phyloP scores from a whole-genome alignment of 2,797 vertebrate species.

The Leptodactylus fallax region DNA sequence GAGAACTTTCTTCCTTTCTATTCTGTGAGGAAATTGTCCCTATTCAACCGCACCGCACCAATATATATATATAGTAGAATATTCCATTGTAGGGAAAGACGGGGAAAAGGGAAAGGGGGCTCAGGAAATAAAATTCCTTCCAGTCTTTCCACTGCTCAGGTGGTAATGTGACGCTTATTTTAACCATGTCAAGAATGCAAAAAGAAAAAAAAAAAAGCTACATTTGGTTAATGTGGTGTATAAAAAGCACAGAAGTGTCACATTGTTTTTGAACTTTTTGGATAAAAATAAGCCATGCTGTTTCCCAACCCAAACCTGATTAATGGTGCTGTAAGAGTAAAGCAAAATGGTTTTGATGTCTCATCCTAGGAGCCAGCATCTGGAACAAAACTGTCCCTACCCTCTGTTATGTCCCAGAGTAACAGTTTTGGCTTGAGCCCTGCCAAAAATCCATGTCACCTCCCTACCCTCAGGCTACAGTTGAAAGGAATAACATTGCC shows the following conservation, averaged over 20 bases:
- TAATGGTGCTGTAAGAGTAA: too few species aligned
- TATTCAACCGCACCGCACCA: neutral
- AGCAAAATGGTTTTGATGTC: too few species aligned
- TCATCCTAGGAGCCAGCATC: neutral
- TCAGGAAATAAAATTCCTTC: slow-evolving; percentile 1
- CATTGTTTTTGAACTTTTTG: neutral
- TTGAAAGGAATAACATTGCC: too few species aligned
- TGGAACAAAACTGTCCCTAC: neutral
- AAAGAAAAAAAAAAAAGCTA: neutral
- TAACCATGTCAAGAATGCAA: neutral
- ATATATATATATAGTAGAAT: neutral
- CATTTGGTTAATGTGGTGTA: neutral
- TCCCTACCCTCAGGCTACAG: too few species aligned
- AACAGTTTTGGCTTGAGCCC: too few species aligned
- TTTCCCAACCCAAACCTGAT: too few species aligned
- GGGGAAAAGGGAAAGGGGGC: neutral
- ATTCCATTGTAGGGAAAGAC: neutral
- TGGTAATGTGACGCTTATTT: neutral
- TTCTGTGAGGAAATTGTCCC: slow-evolving; percentile 5
- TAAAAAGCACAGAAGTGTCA: neutral
- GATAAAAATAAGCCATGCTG: neutral
- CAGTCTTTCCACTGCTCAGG: neutral
- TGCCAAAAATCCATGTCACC: too few species aligned
- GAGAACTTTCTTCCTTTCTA: slow-evolving; percentile 70
- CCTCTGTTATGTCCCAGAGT: neutral